A percentile compares a stretch with the other conserved stretches of the same genome.
Conservation (phyloP, 2,888 invertebrate species). For the Habrosyne pyritoides region DNA sequence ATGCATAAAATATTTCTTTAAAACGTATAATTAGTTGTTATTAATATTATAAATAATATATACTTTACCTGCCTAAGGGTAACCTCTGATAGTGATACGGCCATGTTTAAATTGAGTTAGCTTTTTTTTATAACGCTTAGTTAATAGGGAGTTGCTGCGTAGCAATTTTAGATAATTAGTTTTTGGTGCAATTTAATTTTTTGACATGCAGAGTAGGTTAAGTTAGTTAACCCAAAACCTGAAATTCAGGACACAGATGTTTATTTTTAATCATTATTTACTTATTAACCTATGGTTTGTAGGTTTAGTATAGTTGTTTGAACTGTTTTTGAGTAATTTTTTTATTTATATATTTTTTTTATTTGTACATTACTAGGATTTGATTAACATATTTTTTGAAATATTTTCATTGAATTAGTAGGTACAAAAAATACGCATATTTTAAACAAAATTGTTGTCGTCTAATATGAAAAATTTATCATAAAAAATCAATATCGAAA, state of each 20-base stretch:
- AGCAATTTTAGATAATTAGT: constrained; percentile 1
- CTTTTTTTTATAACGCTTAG: constrained; percentile 17
- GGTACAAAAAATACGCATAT: too few relatives aligned
- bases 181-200: neutral
- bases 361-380: constrained; percentile 3
- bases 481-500: too few relatives aligned
- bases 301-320: too few relatives aligned
- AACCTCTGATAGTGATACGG: constrained; percentile 40
- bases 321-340: too few relatives aligned
- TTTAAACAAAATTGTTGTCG: too few relatives aligned
- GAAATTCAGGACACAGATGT: too few relatives aligned
- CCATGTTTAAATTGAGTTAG: constrained; percentile 53
- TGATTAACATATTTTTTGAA: too few relatives aligned
- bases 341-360: neutral
- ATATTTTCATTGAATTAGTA: too few relatives aligned
- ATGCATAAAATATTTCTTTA: constrained; percentile 82
- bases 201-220: neutral
- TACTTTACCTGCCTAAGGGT: constrained; percentile 48
- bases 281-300: too few relatives aligned
- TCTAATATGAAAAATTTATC: too few relatives aligned
- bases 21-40: constrained; percentile 82
- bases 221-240: too few relatives aligned
- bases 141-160: neutral
- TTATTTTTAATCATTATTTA: too few relatives aligned
- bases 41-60: constrained; percentile 82